Evolutionary conservation across 2,888 invertebrate species (phyloP).

Genomic region (Molanna angustata): DNA sequence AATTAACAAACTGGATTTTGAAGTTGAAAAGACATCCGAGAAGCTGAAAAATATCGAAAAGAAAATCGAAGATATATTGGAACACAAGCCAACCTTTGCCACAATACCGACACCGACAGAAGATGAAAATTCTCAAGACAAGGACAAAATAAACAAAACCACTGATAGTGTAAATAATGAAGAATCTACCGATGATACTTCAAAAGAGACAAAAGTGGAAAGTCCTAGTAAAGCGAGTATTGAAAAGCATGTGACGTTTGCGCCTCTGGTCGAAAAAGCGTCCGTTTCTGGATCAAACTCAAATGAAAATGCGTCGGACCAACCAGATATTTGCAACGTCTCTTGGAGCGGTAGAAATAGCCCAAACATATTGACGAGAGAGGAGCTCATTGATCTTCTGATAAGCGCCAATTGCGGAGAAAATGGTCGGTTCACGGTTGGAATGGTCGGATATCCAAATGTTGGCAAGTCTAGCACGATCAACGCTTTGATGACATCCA

Average conservation of each 20-base stretch:
- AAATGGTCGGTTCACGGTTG: constrained; percentile 72
- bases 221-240: no score
- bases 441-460: constrained; percentile 98
- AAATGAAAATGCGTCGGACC: background rate
- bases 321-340: no score
- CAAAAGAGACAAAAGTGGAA: no score
- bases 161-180: no score
- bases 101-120: no score
- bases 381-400: constrained; percentile 70
- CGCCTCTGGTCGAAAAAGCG: no score
- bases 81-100: constrained; percentile 3
- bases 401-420: constrained; percentile 55
- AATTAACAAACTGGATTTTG: constrained; percentile 51
- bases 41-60: constrained; percentile 52
- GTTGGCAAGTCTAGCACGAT: constrained; percentile 99
- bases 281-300: no score
- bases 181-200: no score
- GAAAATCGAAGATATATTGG: constrained; percentile 13
- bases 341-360: no score
- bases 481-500: constrained; percentile 83
- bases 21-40: constrained; percentile 55
- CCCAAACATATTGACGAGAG: constrained; percentile 60
- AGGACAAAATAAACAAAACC: no score
- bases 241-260: no score
- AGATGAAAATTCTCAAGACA: no score